Evolutionary conservation across 2,797 vertebrate species (phyloP).

Genomic region (Acipenser oxyrinchus): DNA sequence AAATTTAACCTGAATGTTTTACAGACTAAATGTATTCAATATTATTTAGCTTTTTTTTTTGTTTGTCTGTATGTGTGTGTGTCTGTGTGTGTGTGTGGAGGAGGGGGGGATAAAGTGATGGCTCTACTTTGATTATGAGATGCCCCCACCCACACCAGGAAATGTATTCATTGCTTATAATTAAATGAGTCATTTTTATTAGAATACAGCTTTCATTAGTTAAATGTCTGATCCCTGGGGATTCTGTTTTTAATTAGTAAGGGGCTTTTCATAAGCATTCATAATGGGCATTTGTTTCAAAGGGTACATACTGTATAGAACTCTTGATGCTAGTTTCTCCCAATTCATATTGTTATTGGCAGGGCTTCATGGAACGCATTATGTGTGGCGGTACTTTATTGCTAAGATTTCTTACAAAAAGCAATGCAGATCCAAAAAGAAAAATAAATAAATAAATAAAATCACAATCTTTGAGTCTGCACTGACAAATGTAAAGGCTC

Average conservation of each 20-base stretch:
- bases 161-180: slow-evolving; percentile 37
- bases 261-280: slow-evolving; percentile 31
- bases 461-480: too few relatives aligned
- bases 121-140: slow-evolving; percentile 19
- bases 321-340: neutral
- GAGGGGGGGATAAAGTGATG: too few relatives aligned
- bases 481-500: too few relatives aligned
- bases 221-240: slow-evolving; percentile 44
- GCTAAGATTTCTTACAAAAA: neutral
- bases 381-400: too few relatives aligned
- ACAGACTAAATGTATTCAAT: too few relatives aligned
- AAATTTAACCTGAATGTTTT: too few relatives aligned
- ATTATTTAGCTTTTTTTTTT: too few relatives aligned
- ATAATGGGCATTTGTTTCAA: slow-evolving; percentile 23
- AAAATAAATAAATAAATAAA: too few relatives aligned
- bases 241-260: slow-evolving; percentile 46
- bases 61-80: too few relatives aligned
- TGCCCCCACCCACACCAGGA: slow-evolving; percentile 31
- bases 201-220: slow-evolving; percentile 39
- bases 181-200: slow-evolving; percentile 35
- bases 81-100: too few relatives aligned
- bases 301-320: slow-evolving; percentile 7
- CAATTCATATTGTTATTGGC: neutral
- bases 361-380: too few relatives aligned
- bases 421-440: neutral